Base-by-base conservation (phyloP, 1,140 invertebrate genomes). In the Drosophila ficusphila region DNA sequence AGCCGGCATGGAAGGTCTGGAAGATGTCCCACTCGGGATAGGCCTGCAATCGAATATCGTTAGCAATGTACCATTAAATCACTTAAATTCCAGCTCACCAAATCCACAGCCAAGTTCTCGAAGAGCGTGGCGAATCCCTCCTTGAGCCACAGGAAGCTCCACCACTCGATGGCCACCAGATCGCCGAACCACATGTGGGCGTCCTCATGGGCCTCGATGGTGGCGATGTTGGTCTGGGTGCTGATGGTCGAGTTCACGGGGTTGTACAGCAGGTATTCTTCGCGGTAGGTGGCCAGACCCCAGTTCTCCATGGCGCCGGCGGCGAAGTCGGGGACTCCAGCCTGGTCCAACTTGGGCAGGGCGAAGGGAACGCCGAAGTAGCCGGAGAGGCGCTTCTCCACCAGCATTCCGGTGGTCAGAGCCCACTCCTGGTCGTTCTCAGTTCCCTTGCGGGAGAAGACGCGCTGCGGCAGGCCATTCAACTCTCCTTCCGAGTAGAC, bases 1-100 rank as follows among this genome's bases (percentile, higher is more conserved):
- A 94, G 38, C 95, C 93, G 12, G 96, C 91, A 8, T 96, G 93
- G 90, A 97, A 98, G 86, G 96, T 94, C 74, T 97, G 95, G 93
- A 95, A 94, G 93, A 97, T 96, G 76, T 94, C 93, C 96, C 95
- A 97, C 52, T 93, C 89, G 5, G 93, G 92, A 49, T 93, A 93
- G 18, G 95, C 93, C 92, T 94, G 75, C 6, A 8, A 23, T 21
- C 4, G 8, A 0, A 6, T 0, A 3, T 1, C 0, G n/a, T 42
- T 36, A 42, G 1, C 9, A 41, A 6, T 1, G 2, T 0, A 16
- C 4, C 1, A 25, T 0, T 1, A 1, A 23, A 2, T 25, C 0
- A 0, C 2, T 2, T 6, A 0, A 11, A 7, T 0, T 9, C n/a
- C 14, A n/a, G 4, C 56, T 18, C 31, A 89, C 85, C 79, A 86